Base-by-base conservation (phyloP, 2,113 vertebrate genomes). In the Corythoichthys intestinalis region DNA sequence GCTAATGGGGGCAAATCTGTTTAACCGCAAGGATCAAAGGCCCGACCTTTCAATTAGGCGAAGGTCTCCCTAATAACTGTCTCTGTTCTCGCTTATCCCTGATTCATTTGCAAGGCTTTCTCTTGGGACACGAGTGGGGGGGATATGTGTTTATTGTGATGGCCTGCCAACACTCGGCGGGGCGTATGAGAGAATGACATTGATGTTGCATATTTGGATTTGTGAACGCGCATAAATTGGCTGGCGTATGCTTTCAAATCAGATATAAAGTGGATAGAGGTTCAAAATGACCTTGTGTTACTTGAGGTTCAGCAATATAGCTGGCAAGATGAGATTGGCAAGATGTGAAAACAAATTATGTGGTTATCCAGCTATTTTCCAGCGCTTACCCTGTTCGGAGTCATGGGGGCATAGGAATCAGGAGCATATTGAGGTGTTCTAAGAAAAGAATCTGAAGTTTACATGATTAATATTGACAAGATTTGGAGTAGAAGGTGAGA, bases 1-100 rank as follows among this genome's bases (percentile, higher is more conserved):
- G 70, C 75, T 81, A 86, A 90, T 84, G 70, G 71, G 72, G 81
- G 77, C 58, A 79, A 54, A 75, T 70, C 78, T 79, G 79, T 67
- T 83, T 79, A 86, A 69, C 80, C 75, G 81, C 72, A 2, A 49
- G 62, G 61, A 80, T 80, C 74, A 81, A 80, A 82, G 65, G 47
- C 66, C 65, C 67, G 80, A 88, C 80, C 88, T 88, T 83, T 87
- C 69, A 72, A 56, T 83, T 73, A 75, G 6, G 20, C 47, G 46
- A 75, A 78, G 72, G 82, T 81, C 77, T 75, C 48, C 41, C 59
- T 80, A 84, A 81, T 83, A 69, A 80, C 70, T 57, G 70, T 75
- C 41, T 48, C 57, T 1, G 2, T 66, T 81, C 15, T 28, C 38
- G 37, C 53, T 66, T 61, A 59, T 35, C 11, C 35, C 17, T 65